Base-by-base conservation (phyloP, 1,140 invertebrate species). In the Nixonia krombeini region DNA sequence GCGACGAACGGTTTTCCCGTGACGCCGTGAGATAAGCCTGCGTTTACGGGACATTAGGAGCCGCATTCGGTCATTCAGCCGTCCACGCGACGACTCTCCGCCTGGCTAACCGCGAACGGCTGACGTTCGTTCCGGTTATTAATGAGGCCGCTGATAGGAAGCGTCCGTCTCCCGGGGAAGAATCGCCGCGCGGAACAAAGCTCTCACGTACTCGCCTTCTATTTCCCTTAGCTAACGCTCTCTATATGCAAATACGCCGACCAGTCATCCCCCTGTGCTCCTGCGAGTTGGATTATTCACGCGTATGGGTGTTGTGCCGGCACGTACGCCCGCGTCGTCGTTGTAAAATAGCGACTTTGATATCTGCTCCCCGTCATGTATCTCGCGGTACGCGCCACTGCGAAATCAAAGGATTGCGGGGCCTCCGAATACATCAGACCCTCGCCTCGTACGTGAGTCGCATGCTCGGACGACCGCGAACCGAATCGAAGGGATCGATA, bases 221-320 rank as follows among this genome's bases (percentile, higher is more conserved):
- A 85, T 85, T 85, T 85, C 83, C 83, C 80, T 84, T 84, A 82
- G 78, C 79, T 82, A 73, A 82, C 81, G 76, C 81, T 84, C 79
- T 85, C 82, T 85, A 84, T 84, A 85, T 85, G 83, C 81, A 84
- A 85, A 85, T 84, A 76, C 57, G 67, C 21, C 51, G 62, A 73
- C 70, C 75, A 74, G 73, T 81, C 78, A 70, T 69, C 63, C 74
- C 76, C 70, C 57, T 75, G 68, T 56, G 65, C 70, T 69, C 72
- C 70, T 61, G 69, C 51, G 42, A 63, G 62, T 64, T 42, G 61
- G 71, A 72, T 72, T 71, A 72, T 66, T 56, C 61, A 70, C 65
- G 65, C 69, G 53, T 55, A 55, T 62, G 35, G 58, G 49, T 71
- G 67, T 66, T 62, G 52, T 68, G 46, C 38, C 16, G 28, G 47